Evolutionary conservation across 1,140 invertebrate species (phyloP), one percentile per base, ranked within the genome.

Genomic region (Hydropsyche tenuis): DNA sequence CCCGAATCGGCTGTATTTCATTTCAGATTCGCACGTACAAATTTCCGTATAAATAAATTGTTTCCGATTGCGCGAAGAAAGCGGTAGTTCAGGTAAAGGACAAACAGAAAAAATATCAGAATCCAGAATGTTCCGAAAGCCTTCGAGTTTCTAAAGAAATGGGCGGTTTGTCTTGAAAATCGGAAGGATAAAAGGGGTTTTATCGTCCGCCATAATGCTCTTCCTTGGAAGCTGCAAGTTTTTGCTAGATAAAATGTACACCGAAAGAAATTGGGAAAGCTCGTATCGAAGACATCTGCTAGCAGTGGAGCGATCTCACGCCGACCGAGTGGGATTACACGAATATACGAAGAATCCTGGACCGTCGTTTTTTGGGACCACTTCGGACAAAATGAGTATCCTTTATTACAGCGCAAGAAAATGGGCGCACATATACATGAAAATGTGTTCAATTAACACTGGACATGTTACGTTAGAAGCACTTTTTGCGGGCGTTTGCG

Each of bases 281-380:
- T 53, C 51, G 51, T 53, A 53, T 53, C 51, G 51, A 53, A 53
- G 51, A 53, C 51, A 53, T 53, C 51, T 53, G 51, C 51, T 53
- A 1, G 51, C 51, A 20, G 7, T 20, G n/a, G 51, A 53, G 22
- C 20, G 51, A 53, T 53, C 45, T 46, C 18, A 16, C 45, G 45
- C 45, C 45, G 45, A 53, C 51, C 51, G 22, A 46, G 16, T 53
- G 51, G 51, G 51, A 53, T 53, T 53, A 53, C 51, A 53, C 51
- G 18, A n/a, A n/a, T n/a, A n/a, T n/a, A n/a, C n/a, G n/a, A n/a
- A 3, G 51, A 53, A 53, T 53, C 20, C 51, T 16, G 51, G 51
- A 20, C 51, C 20, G n/a, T n/a, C n/a, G n/a, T 22, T 53, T 53
- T 53, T 53, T 53, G n/a, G n/a, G 51, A 53, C 51, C 18, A 46